Evolutionary conservation across 2,797 vertebrate species (phyloP).

Genomic region (Valencia hispanica): DNA sequence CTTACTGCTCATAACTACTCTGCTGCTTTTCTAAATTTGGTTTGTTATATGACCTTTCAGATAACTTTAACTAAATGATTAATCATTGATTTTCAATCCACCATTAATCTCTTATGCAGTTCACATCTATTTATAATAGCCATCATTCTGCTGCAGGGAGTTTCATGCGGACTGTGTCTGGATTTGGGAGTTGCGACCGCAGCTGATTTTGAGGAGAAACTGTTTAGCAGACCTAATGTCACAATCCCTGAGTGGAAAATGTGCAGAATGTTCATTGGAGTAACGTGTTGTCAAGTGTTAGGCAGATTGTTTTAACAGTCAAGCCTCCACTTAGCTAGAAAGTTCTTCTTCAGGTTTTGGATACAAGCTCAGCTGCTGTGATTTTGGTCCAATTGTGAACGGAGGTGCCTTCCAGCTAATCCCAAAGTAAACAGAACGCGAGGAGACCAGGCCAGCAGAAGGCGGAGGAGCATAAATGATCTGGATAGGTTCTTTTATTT

Average conservation of each 20-base stretch:
- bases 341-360: not conserved
- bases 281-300: not conserved
- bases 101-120: not conserved
- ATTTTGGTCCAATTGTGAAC: constrained; percentile 4
- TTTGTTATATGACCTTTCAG: not conserved
- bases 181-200: not conserved
- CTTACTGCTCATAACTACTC: too few species aligned
- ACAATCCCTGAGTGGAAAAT: constrained; percentile 32
- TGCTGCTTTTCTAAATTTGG: not conserved
- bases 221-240: constrained; percentile 18
- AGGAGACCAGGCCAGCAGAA: not conserved
- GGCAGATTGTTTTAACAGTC: not conserved
- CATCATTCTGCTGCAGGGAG: not conserved
- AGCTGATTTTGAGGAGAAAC: not conserved
- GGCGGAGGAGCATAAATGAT: not conserved
- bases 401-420: constrained; percentile 1
- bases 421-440: constrained; percentile 20
- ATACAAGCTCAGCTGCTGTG: not conserved
- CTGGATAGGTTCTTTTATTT: not conserved
- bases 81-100: not conserved
- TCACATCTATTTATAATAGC: not conserved
- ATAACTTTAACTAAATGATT: not conserved
- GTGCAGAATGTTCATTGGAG: constrained; percentile 17
- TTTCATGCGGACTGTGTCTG: not conserved
- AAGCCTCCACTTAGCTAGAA: constrained; percentile 8